Conservation (phyloP, 2,113 vertebrate species). For the Aptenodytes patagonicus region DNA sequence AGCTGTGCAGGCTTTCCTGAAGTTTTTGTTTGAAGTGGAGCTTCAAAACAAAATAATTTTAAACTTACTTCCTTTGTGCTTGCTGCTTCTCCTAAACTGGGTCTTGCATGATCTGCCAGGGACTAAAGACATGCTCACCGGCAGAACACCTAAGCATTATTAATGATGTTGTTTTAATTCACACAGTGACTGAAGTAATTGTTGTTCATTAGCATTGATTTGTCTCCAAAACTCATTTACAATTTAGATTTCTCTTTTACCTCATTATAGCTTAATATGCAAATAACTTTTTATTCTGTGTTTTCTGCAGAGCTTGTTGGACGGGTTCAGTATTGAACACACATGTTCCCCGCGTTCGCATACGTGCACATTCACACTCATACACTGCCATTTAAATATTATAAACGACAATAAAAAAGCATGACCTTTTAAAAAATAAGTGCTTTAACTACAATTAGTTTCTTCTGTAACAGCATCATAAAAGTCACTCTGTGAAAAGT, state of each 20-base stretch:
- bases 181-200: slow-evolving; percentile 56
- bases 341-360: not conserved
- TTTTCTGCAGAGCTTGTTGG: slow-evolving; percentile 14
- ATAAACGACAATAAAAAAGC: slow-evolving; percentile 8
- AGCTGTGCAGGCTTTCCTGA: slow-evolving; percentile 64
- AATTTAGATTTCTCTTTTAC: slow-evolving; percentile 58
- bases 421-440: slow-evolving; percentile 37
- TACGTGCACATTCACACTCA: not conserved
- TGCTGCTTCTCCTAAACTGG: slow-evolving; percentile 33
- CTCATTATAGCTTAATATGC: slow-evolving; percentile 14
- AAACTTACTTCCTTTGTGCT: slow-evolving; percentile 60
- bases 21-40: slow-evolving; percentile 78
- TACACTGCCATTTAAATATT: not conserved
- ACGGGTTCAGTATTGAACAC: not conserved
- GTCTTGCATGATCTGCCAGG: slow-evolving; percentile 19
- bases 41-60: slow-evolving; percentile 61
- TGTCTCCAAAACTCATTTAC: slow-evolving; percentile 51
- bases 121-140: slow-evolving; percentile 30
- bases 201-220: slow-evolving; percentile 67
- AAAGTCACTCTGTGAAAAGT: slow-evolving; percentile 53
- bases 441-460: slow-evolving; percentile 53
- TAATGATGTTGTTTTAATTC: slow-evolving; percentile 65
- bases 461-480: slow-evolving; percentile 50
- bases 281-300: not conserved
- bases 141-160: slow-evolving; percentile 54